Percentiles rank a stretch among this genome's conserved stretches.
Evolutionary conservation across 2,113 vertebrate genomes (phyloP).

Genomic region (Herpailurus yagouaroundi): DNA sequence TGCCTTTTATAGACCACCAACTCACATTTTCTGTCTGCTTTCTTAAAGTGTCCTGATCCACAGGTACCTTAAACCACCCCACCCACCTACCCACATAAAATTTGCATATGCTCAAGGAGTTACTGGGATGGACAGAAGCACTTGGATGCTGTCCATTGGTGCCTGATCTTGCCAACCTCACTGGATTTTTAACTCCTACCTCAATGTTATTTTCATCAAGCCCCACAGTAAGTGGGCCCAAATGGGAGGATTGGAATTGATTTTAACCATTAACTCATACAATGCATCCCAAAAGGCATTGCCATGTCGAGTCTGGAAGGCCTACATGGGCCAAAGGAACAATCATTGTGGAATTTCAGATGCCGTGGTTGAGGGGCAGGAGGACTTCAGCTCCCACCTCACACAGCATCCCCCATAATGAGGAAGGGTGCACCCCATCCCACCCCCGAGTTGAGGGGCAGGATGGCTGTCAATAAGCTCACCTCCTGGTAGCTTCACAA

Average conservation of each 20-base stretch:
- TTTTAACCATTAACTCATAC: no score
- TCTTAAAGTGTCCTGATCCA: background rate
- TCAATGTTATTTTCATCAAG: background rate
- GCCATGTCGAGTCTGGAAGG: background rate
- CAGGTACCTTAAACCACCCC: accelerated
- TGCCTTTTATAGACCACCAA: background rate
- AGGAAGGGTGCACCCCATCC: background rate
- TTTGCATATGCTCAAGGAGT: background rate
- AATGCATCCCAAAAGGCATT: background rate
- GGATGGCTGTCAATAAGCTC: background rate
- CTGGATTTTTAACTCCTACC: background rate
- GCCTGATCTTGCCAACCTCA: background rate
- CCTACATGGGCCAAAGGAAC: background rate
- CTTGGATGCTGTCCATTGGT: no score
- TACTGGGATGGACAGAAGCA: background rate
- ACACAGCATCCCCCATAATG: background rate
- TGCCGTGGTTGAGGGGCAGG: background rate
- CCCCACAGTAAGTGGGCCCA: background rate
- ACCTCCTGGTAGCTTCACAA: background rate
- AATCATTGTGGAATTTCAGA: background rate
- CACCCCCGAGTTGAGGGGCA: no score
- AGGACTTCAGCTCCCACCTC: background rate
- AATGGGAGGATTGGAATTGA: background rate
- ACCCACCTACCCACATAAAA: background rate
- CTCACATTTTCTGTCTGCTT: background rate